These are phyloP conservation scores for Agriopis marginaria DNA, from an alignment of 2,888 invertebrate genomes.

Conservation along the genomic window DNA sequence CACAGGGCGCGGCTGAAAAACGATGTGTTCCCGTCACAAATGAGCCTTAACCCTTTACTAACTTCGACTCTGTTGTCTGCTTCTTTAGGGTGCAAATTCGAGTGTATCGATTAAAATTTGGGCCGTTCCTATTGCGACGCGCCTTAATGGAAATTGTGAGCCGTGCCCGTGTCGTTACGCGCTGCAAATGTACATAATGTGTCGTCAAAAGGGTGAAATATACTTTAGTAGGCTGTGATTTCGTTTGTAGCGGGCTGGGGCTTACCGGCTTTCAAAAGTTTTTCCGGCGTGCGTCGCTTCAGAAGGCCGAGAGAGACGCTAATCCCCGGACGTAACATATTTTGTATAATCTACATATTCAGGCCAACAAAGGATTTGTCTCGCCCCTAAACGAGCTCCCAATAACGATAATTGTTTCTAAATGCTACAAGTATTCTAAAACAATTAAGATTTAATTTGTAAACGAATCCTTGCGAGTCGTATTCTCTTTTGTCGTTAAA, in stretches of 20 bases:
- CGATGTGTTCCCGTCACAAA: conserved; percentile 61
- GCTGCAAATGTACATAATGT: conserved; percentile 85
- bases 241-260: conserved; percentile 69
- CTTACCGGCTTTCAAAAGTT: conserved; percentile 78
- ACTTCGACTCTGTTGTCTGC: conserved; percentile 46
- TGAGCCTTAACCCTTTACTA: conserved; percentile 42
- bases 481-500: conserved; percentile 52
- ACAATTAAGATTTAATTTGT: conserved; percentile 35
- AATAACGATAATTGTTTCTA: conserved; percentile 14
- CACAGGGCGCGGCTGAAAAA: conserved; percentile 71
- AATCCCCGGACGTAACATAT: conserved; percentile 44
- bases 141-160: conserved; percentile 84
- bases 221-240: conserved; percentile 83
- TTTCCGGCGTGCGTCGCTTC: conserved; percentile 71
- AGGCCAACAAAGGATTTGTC: conserved; percentile 11
- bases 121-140: conserved; percentile 66
- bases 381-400: conserved; percentile 7
- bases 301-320: conserved; percentile 56
- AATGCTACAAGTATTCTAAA: conserved; percentile 13
- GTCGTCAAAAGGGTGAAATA: conserved; percentile 86
- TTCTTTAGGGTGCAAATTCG: conserved; percentile 63
- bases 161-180: conserved; percentile 84
- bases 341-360: conserved; percentile 22
- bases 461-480: conserved; percentile 41
- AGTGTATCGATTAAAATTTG: conserved; percentile 59